phyloP scores from a whole-genome alignment of 2,113 vertebrate genomes.

The Malurus cyaneus region DNA sequence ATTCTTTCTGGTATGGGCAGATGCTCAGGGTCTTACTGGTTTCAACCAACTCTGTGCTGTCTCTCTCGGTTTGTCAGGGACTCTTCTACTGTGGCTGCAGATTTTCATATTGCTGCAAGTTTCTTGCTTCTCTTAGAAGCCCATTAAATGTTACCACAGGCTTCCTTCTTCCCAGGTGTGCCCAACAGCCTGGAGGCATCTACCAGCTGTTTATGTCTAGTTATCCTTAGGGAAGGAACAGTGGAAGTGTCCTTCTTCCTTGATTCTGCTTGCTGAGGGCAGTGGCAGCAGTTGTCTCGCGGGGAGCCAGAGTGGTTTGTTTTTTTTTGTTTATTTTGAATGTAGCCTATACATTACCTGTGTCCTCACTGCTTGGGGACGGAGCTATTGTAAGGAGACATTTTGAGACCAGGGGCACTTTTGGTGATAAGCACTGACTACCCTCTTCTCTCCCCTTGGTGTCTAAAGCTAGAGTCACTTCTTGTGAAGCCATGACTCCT shows the following conservation, averaged over 20 bases:
- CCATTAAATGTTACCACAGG: background rate
- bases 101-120: background rate
- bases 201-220: background rate
- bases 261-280: background rate
- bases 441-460: background rate
- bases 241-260: background rate
- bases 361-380: background rate
- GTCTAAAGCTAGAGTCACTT: background rate
- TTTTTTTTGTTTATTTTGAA: background rate
- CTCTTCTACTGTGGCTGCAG: background rate
- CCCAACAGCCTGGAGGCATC: background rate
- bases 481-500: background rate
- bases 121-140: background rate
- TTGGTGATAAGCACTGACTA: background rate
- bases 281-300: background rate
- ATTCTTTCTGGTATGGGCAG: background rate
- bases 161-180: background rate
- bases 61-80: background rate
- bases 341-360: background rate
- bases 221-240: background rate
- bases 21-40: background rate
- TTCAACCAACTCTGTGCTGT: background rate
- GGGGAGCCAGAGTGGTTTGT: background rate
- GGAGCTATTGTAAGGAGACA: background rate
- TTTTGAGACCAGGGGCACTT: background rate